These are phyloP conservation scores for Diplodus sargus DNA, from an alignment of 2,797 vertebrate species.

Conservation along the genomic window DNA sequence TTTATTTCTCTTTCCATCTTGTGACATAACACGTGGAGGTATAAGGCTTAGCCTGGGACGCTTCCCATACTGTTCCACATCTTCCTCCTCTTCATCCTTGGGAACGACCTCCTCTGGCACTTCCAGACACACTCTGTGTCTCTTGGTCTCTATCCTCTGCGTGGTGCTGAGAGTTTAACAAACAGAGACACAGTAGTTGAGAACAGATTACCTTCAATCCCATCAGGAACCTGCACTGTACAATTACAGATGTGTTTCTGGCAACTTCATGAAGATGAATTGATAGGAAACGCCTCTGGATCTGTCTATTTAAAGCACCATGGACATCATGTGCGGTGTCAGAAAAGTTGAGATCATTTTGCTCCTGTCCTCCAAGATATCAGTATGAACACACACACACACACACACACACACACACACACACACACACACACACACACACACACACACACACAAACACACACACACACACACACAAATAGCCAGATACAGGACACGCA, in stretches of 20 bases:
- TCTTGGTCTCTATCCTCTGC: constrained; percentile 96
- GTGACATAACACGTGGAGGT: constrained; percentile 59
- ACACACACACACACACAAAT: no score
- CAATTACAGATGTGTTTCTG: neutral
- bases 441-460: no score
- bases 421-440: no score
- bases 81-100: constrained; percentile 85
- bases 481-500: no score
- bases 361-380: no score
- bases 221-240: neutral
- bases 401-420: no score
- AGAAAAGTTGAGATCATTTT: no score
- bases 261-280: neutral
- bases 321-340: no score
- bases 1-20: constrained; percentile 76
- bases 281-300: neutral
- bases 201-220: neutral
- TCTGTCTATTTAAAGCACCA: no score
- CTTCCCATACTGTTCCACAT: constrained; percentile 74
- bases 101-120: constrained; percentile 93
- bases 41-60: constrained; percentile 79
- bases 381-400: no score
- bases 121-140: constrained; percentile 95
- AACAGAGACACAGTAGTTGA: neutral
- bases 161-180: constrained; percentile 82